Evolutionary conservation across 23 tunicate species (phyloP), one percentile per base, ranked within the genome.

Genomic region (Ciona savignyi): DNA sequence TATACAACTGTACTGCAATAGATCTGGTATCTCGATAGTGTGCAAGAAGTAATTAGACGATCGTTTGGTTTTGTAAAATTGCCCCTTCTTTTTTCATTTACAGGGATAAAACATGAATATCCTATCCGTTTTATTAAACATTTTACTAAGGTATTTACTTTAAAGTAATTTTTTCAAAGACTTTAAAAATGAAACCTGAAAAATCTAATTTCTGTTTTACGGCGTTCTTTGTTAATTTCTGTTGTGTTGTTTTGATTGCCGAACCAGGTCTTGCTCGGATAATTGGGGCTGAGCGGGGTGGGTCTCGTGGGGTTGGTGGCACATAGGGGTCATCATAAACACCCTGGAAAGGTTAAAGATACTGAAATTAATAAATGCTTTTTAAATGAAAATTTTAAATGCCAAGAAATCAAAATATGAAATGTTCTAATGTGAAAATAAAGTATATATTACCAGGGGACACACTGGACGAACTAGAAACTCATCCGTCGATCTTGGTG

Each of bases 201-300:
- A 81, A 81, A 32, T 87, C 75, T 27, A 77, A 78, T 71, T 81
- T 87, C 32, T 60, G 72, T 56, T 48, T 75, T 2, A 66, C 78
- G 1, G 28, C 31, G 31, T 49, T 35, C 63, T 73, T 42, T 15
- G 15, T 6, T n/a, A n/a, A n/a, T 15, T 42, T 42, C 56, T 42
- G 9, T 15, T 42, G 56, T 3, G 86, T 78, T 19, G 95, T 76
- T 56, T 72, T 82, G 33, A 88, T 82, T 2, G 77, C 48, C 20
- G 96, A 88, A 11, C 96, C 96, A 1, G 80, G 56, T 27, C 96
- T 56, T 25, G 72, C 79, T 71, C 79, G 72, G 19, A 88, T 88
- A 26, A 88, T 87, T 1, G 96, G 96, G 60, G 87, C 81, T 27
- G 34, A 48, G 60, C 62, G 62, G 23, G 74, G 30, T 3, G 51